Base-by-base conservation (phyloP, 1,140 invertebrate species). In the Brachystomella parvula region DNA sequence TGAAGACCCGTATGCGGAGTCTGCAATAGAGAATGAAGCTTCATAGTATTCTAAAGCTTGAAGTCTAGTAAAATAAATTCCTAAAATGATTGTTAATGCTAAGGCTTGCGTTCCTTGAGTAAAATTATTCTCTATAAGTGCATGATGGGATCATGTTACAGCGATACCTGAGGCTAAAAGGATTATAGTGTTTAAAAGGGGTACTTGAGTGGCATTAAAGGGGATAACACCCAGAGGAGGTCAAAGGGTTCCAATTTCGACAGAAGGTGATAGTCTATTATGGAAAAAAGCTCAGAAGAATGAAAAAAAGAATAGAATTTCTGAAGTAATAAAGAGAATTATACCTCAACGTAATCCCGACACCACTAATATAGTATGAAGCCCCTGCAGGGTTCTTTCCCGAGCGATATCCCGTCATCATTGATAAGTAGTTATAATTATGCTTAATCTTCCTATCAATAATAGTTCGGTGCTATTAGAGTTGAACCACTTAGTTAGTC, bases 281-380 rank as follows among this genome's bases (percentile, higher is more conserved):
- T 86, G 83, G 76, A 86, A 86, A 75, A 84, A 87, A 6, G 79
- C 74, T 82, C 83, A 85, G 77, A 86, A 84, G 78, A 85, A 84
- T 57, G 78, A 80, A 63, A 83, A 66, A 77, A 84, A 84, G 76
- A 85, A 84, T 70, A 84, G 80, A 61, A 85, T 68, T 81, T 85
- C 82, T 68, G 82, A 85, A 53, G 79, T 75, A 82, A 85, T 85
- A 79, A 85, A 84, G 77, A 84, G 71, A 74, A 84, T 80, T 81
- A 85, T 84, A 69, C 83, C 82, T 76, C 78, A 77, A 70, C 78
- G 78, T 77, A 85, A 68, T 57, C 81, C 81, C 75, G 75, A 75
- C 29, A 74, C 71, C 6, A 84, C 80, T 68, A 61, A 30, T 31
- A 24, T 59, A 17, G 73, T 75, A 64, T 78, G 77, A 53, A 71